phyloP scores from a whole-genome alignment of 2,888 invertebrate species.

The Epiblema foenella region DNA sequence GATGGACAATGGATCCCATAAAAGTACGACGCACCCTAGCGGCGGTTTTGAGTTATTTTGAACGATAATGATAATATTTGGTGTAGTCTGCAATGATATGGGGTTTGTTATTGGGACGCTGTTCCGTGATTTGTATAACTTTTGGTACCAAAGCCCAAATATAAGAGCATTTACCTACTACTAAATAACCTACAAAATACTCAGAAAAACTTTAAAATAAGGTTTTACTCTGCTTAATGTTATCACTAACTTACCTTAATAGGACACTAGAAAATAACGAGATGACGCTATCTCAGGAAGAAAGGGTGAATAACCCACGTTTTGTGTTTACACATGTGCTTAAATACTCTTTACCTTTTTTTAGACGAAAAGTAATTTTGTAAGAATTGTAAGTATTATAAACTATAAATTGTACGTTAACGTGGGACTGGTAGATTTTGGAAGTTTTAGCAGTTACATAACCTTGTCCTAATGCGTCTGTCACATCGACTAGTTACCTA shows the following conservation, averaged over 20 bases:
- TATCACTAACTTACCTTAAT: slow-evolving; percentile 17
- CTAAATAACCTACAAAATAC: too few species aligned
- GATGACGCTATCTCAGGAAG: neutral
- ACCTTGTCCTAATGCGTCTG: too few species aligned
- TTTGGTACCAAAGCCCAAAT: too few species aligned
- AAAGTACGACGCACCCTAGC: slow-evolving; percentile 34
- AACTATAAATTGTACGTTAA: too few species aligned
- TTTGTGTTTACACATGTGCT: neutral
- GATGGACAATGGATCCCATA: slow-evolving; percentile 40
- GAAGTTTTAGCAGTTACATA: too few species aligned
- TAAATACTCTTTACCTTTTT: slow-evolving; percentile 4
- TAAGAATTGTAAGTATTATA: too few species aligned
- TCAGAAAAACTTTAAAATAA: neutral
- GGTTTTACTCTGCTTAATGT: neutral
- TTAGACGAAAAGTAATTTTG: too few species aligned
- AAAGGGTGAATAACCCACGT: neutral
- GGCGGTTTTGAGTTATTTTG: slow-evolving; percentile 3
- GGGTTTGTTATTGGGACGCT: too few species aligned
- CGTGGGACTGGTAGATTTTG: too few species aligned
- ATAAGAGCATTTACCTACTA: too few species aligned
- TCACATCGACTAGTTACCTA: too few species aligned
- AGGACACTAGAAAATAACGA: neutral
- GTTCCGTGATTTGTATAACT: neutral
- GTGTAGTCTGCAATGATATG: neutral
- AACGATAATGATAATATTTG: slow-evolving; percentile 26